These are phyloP conservation scores for Drosophila sechellia DNA, from an alignment of 1,140 invertebrate genomes.

Conservation along the genomic window DNA sequence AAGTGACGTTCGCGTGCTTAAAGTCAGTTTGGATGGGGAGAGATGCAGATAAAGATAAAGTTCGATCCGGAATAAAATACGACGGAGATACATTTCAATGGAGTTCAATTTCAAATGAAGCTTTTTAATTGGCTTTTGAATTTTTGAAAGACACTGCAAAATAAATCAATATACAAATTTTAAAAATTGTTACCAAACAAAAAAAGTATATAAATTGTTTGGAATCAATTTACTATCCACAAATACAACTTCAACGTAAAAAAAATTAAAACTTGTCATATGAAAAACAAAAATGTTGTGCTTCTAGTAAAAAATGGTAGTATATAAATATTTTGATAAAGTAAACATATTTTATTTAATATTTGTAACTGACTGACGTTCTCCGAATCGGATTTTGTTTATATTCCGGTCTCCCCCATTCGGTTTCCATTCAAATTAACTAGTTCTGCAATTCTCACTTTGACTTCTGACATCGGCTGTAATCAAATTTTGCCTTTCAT, in stretches of 20 bases:
- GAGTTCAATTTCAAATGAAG: constrained; percentile 28
- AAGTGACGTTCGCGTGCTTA: constrained; percentile 38
- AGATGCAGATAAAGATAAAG: constrained; percentile 20
- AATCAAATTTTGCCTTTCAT: constrained; percentile 71
- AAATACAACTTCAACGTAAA: no score
- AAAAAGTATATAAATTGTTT: background rate
- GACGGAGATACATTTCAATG: constrained; percentile 14
- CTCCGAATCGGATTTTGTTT: constrained; percentile 16
- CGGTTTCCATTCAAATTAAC: constrained; percentile 35
- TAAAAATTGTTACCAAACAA: background rate
- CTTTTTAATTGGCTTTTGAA: background rate
- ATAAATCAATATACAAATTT: background rate
- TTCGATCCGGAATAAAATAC: constrained; percentile 20
- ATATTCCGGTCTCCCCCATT: constrained; percentile 1
- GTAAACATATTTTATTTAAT: no score
- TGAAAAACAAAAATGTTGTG: no score
- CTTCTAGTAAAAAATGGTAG: no score
- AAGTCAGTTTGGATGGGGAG: constrained; percentile 4
- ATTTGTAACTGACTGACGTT: no score
- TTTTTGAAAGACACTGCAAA: background rate
- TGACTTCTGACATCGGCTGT: constrained; percentile 45
- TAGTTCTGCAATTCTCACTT: constrained; percentile 52
- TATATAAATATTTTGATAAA: background rate
- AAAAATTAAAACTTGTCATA: no score
- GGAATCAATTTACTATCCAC: no score